A percentile compares a stretch with the other conserved stretches of the same genome.
Evolutionary conservation across 1,140 invertebrate genomes (phyloP).

Genomic region (Drosophila lini): DNA sequence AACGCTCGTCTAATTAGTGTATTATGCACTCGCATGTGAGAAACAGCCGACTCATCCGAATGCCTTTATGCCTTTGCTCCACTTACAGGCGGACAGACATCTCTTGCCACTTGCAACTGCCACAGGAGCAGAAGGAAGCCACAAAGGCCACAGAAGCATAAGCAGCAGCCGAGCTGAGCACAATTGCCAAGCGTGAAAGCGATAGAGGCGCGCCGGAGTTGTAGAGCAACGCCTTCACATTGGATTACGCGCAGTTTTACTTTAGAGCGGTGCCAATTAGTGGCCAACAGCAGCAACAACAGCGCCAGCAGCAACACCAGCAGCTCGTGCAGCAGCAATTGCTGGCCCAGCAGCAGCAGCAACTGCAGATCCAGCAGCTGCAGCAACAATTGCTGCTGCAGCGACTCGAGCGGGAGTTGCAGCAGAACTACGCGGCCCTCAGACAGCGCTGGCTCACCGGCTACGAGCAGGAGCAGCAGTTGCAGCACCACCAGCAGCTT

Average conservation of each 20-base stretch:
- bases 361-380: constrained; percentile 73
- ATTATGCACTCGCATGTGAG: constrained; percentile 50
- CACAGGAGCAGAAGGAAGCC: constrained; percentile 33
- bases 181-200: constrained; percentile 29
- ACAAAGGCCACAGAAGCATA: constrained; percentile 38
- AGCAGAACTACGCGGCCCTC: constrained; percentile 53
- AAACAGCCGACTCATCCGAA: constrained; percentile 56
- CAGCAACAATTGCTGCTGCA: constrained; percentile 79
- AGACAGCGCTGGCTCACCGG: constrained; percentile 66
- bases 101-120: constrained; percentile 41
- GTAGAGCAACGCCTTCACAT: constrained; percentile 81
- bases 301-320: constrained; percentile 62
- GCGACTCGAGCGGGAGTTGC: constrained; percentile 77
- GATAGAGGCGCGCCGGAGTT: constrained; percentile 57
- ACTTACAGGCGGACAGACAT: constrained; percentile 53
- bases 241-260: constrained; percentile 84
- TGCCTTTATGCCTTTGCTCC: constrained; percentile 60
- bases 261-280: constrained; percentile 84
- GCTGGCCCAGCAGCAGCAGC: constrained; percentile 75
- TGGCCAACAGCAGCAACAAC: constrained; percentile 81
- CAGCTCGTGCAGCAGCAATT: constrained; percentile 76
- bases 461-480: constrained; percentile 46
- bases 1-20: constrained; percentile 67
- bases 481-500: constrained; percentile 57
- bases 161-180: constrained; percentile 10